Evolutionary conservation across 1,140 invertebrate genomes (phyloP), one percentile per base, ranked within the genome.

Genomic region (Nixonia krombeini): DNA sequence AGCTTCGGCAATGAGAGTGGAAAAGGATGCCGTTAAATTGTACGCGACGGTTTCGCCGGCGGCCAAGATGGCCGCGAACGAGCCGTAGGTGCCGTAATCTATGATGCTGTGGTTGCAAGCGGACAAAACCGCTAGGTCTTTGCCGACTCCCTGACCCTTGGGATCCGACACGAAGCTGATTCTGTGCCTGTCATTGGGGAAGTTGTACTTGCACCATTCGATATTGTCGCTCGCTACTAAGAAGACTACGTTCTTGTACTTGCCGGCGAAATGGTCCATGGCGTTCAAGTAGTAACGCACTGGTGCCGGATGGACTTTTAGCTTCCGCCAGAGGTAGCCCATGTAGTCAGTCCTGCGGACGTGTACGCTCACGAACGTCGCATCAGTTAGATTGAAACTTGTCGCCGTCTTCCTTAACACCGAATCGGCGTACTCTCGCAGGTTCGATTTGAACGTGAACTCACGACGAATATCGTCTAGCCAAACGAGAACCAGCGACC

Each of bases 51-150:
- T 88, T 58, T 90, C 88, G 6, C 90, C 90, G 2, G 87, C 87
- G 40, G 88, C 86, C 29, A 91, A 75, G 70, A 91, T 88, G 1
- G 89, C 90, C 1, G 87, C 89, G 86, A 90, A 91, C 53, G 89
- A 89, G 4, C 90, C 90, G 64, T 89, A 92, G 7, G 90, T 91
- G 7, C 91, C 91, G 28, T 90, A 89, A 73, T 90, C 89, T 64
- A 91, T 90, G 42, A 92, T 89, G 57, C 88, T 87, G 68, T 92
- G 90, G 79, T 91, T 89, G 74, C 90, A 91, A 3, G 85, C 79
- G 4, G 88, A 84, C 66, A 92, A 80, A 13, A 91, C 85, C 9
- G 90, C 90, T 46, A 92, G 73, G 79, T 92, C 91, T 65, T 87
- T 77, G 9, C 87, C 88, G 1, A 88, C 86, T 16, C 82, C 82